Evolutionary conservation across 2,113 vertebrate species (phyloP), one percentile per base, ranked within the genome.

Genomic region (Cromileptes altivelis): DNA sequence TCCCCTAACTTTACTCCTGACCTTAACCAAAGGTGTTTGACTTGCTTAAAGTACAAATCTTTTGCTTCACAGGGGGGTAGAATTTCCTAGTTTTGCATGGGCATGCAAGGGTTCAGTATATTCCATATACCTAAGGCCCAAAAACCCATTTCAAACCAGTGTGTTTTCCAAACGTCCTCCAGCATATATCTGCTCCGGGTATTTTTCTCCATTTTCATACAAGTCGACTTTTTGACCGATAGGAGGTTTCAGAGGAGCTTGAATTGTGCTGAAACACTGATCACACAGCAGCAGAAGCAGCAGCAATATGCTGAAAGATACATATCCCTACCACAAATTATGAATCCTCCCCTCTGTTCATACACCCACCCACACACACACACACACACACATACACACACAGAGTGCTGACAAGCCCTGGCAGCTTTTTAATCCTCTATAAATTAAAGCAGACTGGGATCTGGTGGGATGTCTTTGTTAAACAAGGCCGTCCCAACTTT

Each of bases 391-490:
- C 40, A 57, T 42, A 70, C 37, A 68, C 55, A 70, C 18, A 55
- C 70, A 52, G 23, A 23, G 18, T 14, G 23, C 50, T 82, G 69
- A 85, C 4, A 14, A 90, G 82, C 73, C 68, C 74, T 74, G 57
- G 78, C 76, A 80, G 53, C 68, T 63, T 80, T 84, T 85, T 92
- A 94, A 93, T 94, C 91, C 90, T 80, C 71, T 81, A 65, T 87
- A 89, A 92, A 94, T 90, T 85, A 92, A 89, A 89, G 75, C 80
- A 85, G 77, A 49, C 50, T 65, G 73, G 81, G 81, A 81, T 90
- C 70, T 86, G 74, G 70, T 87, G 84, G 82, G 78, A 86, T 76
- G 76, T 88, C 88, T 94, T 90, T 91, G 85, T 91, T 89, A 85
- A 91, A 82, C 62, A 73, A 76, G 84, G 61, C 87, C 13, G 5